Percentiles rank a stretch among this genome's conserved stretches.
Conservation (phyloP, 2,797 vertebrate genomes). For the Philypnodon macrostomus region DNA sequence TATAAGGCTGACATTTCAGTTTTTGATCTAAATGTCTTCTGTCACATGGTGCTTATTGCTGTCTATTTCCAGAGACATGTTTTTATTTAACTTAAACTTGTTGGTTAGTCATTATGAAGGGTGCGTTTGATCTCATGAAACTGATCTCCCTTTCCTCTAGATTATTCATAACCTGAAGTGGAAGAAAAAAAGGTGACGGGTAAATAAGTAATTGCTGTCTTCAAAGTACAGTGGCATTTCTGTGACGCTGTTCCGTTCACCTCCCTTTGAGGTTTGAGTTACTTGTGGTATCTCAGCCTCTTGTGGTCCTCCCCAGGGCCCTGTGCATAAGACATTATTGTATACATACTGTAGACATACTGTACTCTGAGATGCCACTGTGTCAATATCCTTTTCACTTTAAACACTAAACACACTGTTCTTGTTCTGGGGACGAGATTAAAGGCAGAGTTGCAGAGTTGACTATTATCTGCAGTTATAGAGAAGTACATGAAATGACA, state of each 20-base stretch:
- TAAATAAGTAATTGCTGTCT: constrained; percentile 16
- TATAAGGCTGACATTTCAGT: neutral
- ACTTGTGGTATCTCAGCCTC: constrained; percentile 18
- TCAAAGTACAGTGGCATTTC: constrained; percentile 41
- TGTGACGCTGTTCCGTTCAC: constrained; percentile 38
- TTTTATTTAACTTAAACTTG: constrained; percentile 14
- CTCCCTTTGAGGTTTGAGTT: constrained; percentile 31
- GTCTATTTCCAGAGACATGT: constrained; percentile 13
- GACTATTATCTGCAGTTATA: constrained; percentile 35
- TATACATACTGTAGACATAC: constrained; percentile 35
- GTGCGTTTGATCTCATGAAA: constrained; percentile 7
- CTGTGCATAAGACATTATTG: constrained; percentile 44
- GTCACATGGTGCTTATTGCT: neutral
- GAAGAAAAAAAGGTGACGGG: constrained; percentile 15
- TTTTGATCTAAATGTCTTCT: neutral
- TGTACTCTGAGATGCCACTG: constrained; percentile 38
- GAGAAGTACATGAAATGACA: constrained; percentile 40
- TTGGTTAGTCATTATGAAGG: neutral
- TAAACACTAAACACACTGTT: constrained; percentile 19
- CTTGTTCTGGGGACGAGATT: constrained; percentile 56
- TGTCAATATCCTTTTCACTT: constrained; percentile 18
- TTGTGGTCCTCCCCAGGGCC: constrained; percentile 24
- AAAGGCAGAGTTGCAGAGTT: constrained; percentile 33
- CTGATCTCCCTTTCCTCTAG: constrained; percentile 12
- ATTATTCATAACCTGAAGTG: constrained; percentile 23